Base-by-base conservation (phyloP, 30 jellyfish, hydroid and myxozoan species). In the Chironex yamaguchii region DNA sequence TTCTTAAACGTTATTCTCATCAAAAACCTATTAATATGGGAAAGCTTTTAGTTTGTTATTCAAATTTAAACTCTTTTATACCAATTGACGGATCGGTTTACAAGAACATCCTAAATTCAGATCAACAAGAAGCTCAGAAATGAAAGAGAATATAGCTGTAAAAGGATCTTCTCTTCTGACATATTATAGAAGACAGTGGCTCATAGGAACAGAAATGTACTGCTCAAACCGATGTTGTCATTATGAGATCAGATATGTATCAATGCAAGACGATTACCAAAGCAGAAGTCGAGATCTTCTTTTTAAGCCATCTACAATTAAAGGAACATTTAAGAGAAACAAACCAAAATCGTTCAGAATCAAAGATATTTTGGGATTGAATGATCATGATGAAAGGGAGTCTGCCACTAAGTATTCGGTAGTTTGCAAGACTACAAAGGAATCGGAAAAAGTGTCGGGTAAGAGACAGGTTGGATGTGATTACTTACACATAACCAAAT, bases 321-420 rank as follows among this genome's bases (percentile, higher is more conserved):
- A 42, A 42, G 58, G 9, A 42, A 42, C 13, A 17, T 6, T 6
- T 6, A 42, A 42, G 17, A 9, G 58, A 17, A 17, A 17, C 17
- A 42, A 42, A 42, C 89, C 89, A 11, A 81, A 82, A 1, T 83
- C 91, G 0, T 81, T 81, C 32, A 83, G 91, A 4, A 81, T 81
- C 27, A 35, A 67, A 30, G 50, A 81, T 29, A 81, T 81, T 23
- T 75, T 81, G 30, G 91, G 91, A 21, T 81, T 79, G 22, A n/a
- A n/a, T n/a, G n/a, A n/a, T n/a, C n/a, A n/a, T n/a, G n/a, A n/a
- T n/a, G n/a, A n/a, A n/a, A n/a, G n/a, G n/a, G n/a, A n/a, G n/a
- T n/a, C n/a, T n/a, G n/a, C n/a, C n/a, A n/a, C n/a, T n/a, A n/a
- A n/a, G n/a, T n/a, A n/a, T n/a, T n/a, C n/a, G n/a, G n/a, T n/a